Evolutionary conservation across 2,888 invertebrate genomes (phyloP).

Genomic region (Protula sp.): DNA sequence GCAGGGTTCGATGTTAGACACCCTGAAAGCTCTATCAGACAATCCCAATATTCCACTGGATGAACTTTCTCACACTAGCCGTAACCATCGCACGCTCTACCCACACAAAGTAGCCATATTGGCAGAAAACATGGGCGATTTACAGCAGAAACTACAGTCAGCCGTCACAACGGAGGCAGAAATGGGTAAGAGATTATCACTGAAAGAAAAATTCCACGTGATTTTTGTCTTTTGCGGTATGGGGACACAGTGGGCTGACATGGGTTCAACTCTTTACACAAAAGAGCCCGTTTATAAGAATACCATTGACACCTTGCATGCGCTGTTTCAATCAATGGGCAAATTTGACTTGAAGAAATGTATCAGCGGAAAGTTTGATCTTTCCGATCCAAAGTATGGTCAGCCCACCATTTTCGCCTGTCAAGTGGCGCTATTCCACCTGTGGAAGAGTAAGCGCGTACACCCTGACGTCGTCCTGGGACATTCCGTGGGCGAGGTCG

Average conservation of each 20-base stretch:
- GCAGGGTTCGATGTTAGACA: neutral
- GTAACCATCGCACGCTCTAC: neutral
- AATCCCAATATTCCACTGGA: neutral
- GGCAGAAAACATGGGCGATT: neutral
- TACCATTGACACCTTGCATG: conserved; percentile 18
- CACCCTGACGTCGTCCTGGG: conserved; percentile 25
- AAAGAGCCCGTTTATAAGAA: conserved; percentile 21
- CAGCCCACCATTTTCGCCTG: conserved; percentile 32
- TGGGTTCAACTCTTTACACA: conserved; percentile 30
- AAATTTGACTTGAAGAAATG: conserved; percentile 20
- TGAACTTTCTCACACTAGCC: neutral
- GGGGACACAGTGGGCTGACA: conserved; percentile 36
- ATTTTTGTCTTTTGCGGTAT: conserved; percentile 38
- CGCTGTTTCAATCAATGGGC: conserved; percentile 18
- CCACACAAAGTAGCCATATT: neutral
- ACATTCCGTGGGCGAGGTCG: conserved; percentile 32
- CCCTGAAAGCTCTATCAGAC: neutral
- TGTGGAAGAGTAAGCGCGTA: conserved; percentile 27
- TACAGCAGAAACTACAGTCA: neutral
- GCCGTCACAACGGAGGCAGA: no score
- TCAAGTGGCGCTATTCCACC: conserved; percentile 23
- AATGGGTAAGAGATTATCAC: no score
- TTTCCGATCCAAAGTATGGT: conserved; percentile 23
- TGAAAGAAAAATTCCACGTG: conserved; percentile 2
- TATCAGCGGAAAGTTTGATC: conserved; percentile 16